phyloP scores from a whole-genome alignment of 2,888 invertebrate genomes.

The Drosophila paracracens region DNA sequence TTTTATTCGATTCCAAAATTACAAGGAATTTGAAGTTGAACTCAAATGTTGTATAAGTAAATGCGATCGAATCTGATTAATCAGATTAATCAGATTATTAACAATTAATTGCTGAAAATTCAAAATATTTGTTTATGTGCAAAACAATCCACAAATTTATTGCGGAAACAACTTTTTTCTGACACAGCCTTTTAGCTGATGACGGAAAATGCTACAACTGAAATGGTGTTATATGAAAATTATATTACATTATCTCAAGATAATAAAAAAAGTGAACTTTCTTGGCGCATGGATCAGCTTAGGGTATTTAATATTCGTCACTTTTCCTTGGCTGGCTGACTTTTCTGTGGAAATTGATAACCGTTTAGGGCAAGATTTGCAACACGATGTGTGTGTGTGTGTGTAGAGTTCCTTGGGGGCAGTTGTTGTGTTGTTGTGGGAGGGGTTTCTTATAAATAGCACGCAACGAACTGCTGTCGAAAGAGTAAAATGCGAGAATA shows the following conservation, averaged over 20 bases:
- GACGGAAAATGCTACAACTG: background rate
- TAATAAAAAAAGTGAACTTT: background rate
- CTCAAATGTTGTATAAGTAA: background rate
- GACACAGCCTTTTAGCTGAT: background rate
- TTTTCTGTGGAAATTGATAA: slow-evolving; percentile 53
- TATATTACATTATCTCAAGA: background rate
- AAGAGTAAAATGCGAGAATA: slow-evolving; percentile 53
- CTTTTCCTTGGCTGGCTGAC: background rate
- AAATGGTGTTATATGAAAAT: background rate
- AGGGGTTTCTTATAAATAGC: slow-evolving; percentile 56
- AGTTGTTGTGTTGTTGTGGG: background rate
- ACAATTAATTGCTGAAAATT: background rate
- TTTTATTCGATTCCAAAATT: background rate
- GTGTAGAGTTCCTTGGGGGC: slow-evolving; percentile 11
- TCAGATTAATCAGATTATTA: too few species aligned
- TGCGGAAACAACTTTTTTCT: background rate
- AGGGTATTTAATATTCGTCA: slow-evolving; percentile 22
- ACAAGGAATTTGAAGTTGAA: background rate
- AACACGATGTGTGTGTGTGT: slow-evolving; percentile 18
- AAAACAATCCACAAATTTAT: background rate
- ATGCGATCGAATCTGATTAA: background rate
- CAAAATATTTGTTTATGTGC: background rate
- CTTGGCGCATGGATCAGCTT: background rate
- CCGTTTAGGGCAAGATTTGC: slow-evolving; percentile 50
- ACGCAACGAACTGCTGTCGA: slow-evolving; percentile 43